phyloP scores from a whole-genome alignment of 1,140 invertebrate genomes.

The Babylonia areolata region DNA sequence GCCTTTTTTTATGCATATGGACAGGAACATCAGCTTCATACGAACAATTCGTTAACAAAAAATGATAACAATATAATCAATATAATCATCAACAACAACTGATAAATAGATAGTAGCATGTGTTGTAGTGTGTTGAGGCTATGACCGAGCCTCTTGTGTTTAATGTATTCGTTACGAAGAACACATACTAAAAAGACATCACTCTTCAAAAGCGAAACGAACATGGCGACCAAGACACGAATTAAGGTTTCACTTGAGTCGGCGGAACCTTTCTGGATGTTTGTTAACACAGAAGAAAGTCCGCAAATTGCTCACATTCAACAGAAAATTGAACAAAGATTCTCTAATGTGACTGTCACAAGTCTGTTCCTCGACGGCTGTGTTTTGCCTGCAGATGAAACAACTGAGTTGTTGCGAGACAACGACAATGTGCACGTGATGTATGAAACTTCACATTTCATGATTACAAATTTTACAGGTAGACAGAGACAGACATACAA shows the following conservation, averaged over 20 bases:
- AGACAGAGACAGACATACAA: no score
- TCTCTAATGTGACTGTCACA: constrained; percentile 4
- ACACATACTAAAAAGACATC: neutral
- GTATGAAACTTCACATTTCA: constrained; percentile 1
- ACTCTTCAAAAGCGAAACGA: neutral
- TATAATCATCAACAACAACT: no score
- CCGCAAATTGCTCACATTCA: constrained; percentile 39
- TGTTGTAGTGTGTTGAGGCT: no score
- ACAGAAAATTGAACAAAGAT: constrained; percentile 37
- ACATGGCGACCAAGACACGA: neutral
- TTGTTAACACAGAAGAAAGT: constrained; percentile 38
- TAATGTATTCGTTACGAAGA: neutral
- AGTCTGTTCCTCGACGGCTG: constrained; percentile 44
- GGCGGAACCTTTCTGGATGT: constrained; percentile 44
- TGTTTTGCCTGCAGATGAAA: constrained; percentile 45
- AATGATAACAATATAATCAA: no score
- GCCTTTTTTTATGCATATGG: no score
- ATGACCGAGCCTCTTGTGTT: neutral
- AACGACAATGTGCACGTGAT: constrained; percentile 38
- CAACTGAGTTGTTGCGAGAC: constrained; percentile 43
- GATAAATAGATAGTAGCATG: no score
- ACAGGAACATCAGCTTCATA: no score
- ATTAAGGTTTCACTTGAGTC: constrained; percentile 1
- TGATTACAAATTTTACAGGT: no score
- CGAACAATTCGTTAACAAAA: no score